These are phyloP conservation scores for Phocides pigmalion DNA, from an alignment of 1,140 invertebrate species.

Conservation along the genomic window DNA sequence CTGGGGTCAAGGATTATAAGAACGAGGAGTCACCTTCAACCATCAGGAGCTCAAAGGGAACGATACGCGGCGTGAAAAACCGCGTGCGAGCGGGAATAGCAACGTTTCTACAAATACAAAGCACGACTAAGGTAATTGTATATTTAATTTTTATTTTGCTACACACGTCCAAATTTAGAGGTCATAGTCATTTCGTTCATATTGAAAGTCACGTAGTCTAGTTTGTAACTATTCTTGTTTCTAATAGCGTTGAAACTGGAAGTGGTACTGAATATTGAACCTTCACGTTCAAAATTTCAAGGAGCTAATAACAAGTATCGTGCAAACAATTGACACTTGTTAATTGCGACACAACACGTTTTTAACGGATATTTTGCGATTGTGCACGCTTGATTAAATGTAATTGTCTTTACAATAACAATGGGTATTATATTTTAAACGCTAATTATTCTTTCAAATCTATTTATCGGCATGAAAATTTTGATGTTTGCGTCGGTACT, in stretches of 20 bases:
- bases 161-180: slow-evolving; percentile 70
- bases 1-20: slow-evolving; percentile 91
- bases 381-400: slow-evolving; percentile 10
- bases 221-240: slow-evolving; percentile 37
- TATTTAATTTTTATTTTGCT: slow-evolving; percentile 42
- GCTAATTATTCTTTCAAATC: slow-evolving; percentile 5
- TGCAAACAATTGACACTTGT: slow-evolving; percentile 30
- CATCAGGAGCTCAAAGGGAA: slow-evolving; percentile 95
- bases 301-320: slow-evolving; percentile 11
- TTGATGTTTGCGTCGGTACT: not conserved
- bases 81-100: slow-evolving; percentile 96
- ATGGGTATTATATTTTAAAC: slow-evolving; percentile 19
- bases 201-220: slow-evolving; percentile 72
- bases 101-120: slow-evolving; percentile 94
- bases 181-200: slow-evolving; percentile 52
- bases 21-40: slow-evolving; percentile 87
- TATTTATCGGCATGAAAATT: slow-evolving; percentile 12
- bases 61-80: slow-evolving; percentile 96
- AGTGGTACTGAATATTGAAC: slow-evolving; percentile 27
- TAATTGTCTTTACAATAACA: slow-evolving; percentile 18
- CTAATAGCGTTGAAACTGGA: slow-evolving; percentile 34
- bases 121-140: slow-evolving; percentile 83
- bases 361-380: slow-evolving; percentile 23
- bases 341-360: slow-evolving; percentile 25
- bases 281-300: slow-evolving; percentile 26